Percentiles rank a stretch among this genome's conserved stretches.
phyloP scores from a whole-genome alignment of 2,797 vertebrate genomes.

The Merluccius polli region DNA sequence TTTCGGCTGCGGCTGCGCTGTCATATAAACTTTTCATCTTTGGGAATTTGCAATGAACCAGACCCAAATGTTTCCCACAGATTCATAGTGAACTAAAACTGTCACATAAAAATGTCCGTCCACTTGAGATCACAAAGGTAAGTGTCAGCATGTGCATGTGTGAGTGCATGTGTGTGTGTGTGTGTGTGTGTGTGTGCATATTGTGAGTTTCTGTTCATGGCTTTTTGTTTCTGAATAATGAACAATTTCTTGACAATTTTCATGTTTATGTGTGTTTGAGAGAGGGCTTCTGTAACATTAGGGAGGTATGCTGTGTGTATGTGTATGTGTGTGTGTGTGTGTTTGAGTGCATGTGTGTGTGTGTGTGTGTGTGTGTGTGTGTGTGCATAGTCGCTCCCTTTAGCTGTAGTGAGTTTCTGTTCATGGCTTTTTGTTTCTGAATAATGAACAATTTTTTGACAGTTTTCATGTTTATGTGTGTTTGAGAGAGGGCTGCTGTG shows the following conservation, averaged over 20 bases:
- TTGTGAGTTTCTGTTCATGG: background rate
- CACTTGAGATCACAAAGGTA: conserved; percentile 21
- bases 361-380: background rate
- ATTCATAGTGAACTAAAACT: conserved; percentile 32
- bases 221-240: background rate
- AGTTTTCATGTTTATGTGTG: no score
- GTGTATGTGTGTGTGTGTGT: conserved; percentile 24
- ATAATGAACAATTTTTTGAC: no score
- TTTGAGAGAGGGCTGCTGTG: no score
- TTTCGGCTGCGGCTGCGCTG: background rate
- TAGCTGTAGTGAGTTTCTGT: no score
- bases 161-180: background rate
- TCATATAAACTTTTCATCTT: conserved; percentile 20
- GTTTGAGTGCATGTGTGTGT: conserved; percentile 17
- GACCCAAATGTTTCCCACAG: conserved; percentile 21
- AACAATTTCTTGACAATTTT: background rate
- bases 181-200: no score
- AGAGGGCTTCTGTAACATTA: background rate
- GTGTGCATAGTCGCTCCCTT: no score
- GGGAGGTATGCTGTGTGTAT: no score
- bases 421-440: no score
- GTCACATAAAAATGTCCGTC: conserved; percentile 20
- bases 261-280: conserved; percentile 2
- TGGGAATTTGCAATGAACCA: conserved; percentile 11
- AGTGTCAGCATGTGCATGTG: background rate